Conservation (phyloP, 1,140 invertebrate genomes). For the Meloidogyne exigua region DNA sequence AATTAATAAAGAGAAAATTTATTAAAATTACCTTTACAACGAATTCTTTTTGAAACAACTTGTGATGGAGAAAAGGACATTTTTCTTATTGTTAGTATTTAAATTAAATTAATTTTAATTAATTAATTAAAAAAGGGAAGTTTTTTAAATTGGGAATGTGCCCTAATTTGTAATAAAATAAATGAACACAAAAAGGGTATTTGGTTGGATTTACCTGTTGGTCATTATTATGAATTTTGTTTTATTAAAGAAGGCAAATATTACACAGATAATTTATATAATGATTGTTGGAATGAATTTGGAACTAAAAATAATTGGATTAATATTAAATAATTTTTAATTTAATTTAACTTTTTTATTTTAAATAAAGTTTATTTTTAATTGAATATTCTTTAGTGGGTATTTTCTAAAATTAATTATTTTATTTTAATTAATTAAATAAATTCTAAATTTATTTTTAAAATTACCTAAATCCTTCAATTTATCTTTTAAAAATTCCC, state of each 20-base stretch:
- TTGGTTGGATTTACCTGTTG: slow-evolving; percentile 49
- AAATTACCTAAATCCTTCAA: too few relatives aligned
- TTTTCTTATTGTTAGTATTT: slow-evolving; percentile 44
- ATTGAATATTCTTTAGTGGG: too few relatives aligned
- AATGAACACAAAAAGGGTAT: slow-evolving; percentile 37
- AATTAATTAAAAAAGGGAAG: slow-evolving; percentile 42
- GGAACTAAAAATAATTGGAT: slow-evolving; percentile 49
- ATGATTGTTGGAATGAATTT: slow-evolving; percentile 41
- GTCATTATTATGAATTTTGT: slow-evolving; percentile 51
- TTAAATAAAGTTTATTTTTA: background rate
- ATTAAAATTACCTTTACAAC: slow-evolving; percentile 24
- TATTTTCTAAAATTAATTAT: too few relatives aligned
- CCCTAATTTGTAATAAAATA: slow-evolving; percentile 41
- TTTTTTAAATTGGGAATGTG: slow-evolving; percentile 58
- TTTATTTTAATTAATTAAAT: too few relatives aligned
- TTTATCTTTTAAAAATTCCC: too few relatives aligned
- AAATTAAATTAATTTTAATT: slow-evolving; percentile 25
- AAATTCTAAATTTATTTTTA: too few relatives aligned
- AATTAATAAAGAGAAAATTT: slow-evolving; percentile 29
- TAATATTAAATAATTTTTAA: slow-evolving; percentile 34
- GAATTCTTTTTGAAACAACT: slow-evolving; percentile 36
- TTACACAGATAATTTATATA: slow-evolving; percentile 44
- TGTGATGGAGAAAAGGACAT: slow-evolving; percentile 34
- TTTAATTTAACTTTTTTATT: slow-evolving; percentile 6
- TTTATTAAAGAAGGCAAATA: slow-evolving; percentile 52